Base-by-base conservation (phyloP, 2,888 invertebrate genomes). In the Tinea semifulvella region DNA sequence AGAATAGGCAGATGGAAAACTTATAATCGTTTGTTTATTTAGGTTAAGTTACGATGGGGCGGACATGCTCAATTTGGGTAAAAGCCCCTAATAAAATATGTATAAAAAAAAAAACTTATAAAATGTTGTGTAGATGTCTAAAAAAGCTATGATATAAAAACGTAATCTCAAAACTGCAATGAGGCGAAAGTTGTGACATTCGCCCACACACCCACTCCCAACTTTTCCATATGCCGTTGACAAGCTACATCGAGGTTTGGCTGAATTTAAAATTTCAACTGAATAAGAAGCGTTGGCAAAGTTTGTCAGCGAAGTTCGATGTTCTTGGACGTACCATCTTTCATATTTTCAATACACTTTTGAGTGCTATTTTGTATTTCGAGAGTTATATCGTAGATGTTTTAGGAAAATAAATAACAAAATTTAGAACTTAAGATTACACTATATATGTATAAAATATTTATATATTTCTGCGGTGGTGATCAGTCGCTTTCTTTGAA, bases 341-440 rank as follows among this genome's bases (percentile, higher is more conserved):
- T 43, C 56, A 65, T 62, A 66, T 68, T 68, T 68, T 64, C 63
- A 60, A 68, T 65, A 61, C 56, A 59, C 54, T 53, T 63, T 61
- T 62, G 62, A 62, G 61, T 56, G 56, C 55, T 56, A 58, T 63
- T 63, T n/a, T 60, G 53, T 55, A 65, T 66, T 58, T 64, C 63
- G 10, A 19, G n/a, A 43, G 28, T 43, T 43, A 18, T 54, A n/a
- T n/a, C n/a, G n/a, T n/a, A n/a, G 59, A 61, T 22, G 25, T 22
- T 22, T 8, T 8, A n/a, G n/a, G n/a, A n/a, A n/a, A n/a, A n/a
- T n/a, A n/a, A n/a, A n/a, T n/a, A n/a, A n/a, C n/a, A n/a, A n/a
- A n/a, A n/a, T n/a, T n/a, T n/a, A n/a, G n/a, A n/a, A n/a, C n/a
- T n/a, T n/a, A n/a, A n/a, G n/a, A n/a, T n/a, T n/a, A n/a, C n/a